Conservation (phyloP, 2,797 vertebrate genomes). For the Pangasius mekongensis region DNA sequence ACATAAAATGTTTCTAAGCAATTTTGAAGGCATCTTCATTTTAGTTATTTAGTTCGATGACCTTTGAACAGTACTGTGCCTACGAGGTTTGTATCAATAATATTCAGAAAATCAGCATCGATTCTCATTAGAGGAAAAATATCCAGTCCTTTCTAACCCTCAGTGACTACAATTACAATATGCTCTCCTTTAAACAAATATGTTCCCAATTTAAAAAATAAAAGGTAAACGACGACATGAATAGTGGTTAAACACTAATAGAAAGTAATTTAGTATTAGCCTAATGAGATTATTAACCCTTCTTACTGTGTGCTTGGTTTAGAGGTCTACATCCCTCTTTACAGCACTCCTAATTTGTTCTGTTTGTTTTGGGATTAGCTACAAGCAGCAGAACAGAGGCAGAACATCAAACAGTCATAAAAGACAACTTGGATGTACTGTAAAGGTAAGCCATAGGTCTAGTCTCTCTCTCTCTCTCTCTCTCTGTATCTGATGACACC, state of each 20-base stretch:
- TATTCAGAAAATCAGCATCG: not conserved
- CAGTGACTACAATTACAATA: not conserved
- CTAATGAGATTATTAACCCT: not conserved
- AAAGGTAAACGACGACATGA: not conserved
- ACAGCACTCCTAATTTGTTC: slow-evolving; percentile 16
- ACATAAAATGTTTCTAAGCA: not conserved
- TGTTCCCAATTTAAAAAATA: not conserved
- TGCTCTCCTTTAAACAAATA: not conserved
- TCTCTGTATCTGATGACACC: not conserved
- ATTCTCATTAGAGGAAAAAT: not conserved
- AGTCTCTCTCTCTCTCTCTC: not conserved
- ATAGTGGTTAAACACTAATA: not conserved
- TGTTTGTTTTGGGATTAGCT: slow-evolving; percentile 20
- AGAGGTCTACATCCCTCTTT: not conserved
- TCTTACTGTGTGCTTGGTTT: slow-evolving; percentile 3
- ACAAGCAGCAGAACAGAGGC: slow-evolving; percentile 25
- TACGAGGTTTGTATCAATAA: not conserved
- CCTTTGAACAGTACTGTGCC: not conserved
- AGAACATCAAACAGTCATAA: slow-evolving; percentile 46
- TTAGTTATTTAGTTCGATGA: not conserved
- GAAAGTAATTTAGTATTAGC: not conserved
- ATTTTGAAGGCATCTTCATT: not conserved
- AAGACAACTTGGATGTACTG: slow-evolving; percentile 11
- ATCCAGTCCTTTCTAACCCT: not conserved
- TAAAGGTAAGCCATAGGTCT: not conserved